phyloP scores from a whole-genome alignment of 2,888 invertebrate species.

The Fragum fragum region DNA sequence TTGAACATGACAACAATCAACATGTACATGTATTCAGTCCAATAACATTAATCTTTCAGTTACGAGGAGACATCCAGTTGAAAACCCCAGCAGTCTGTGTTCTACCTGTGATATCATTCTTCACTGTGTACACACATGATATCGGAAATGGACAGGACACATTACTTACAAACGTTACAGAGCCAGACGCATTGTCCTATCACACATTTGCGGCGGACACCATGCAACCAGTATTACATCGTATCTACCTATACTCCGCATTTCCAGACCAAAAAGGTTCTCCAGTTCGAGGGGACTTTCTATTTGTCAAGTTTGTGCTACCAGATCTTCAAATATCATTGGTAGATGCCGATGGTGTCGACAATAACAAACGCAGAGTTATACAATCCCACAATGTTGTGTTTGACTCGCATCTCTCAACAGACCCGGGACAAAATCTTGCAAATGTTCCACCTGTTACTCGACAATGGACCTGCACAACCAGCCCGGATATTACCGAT shows the following conservation, averaged over 20 bases:
- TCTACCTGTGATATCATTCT: not conserved
- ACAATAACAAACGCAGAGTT: not conserved
- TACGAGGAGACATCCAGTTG: constrained; percentile 4
- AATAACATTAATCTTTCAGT: not conserved
- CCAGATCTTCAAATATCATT: not conserved
- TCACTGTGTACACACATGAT: constrained; percentile 2
- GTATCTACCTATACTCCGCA: not conserved
- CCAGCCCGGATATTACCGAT: not conserved
- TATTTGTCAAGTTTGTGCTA: constrained; percentile 18
- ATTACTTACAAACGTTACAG: not conserved
- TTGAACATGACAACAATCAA: too few relatives aligned
- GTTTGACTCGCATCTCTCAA: constrained; percentile 23
- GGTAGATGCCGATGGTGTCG: not conserved
- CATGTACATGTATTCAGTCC: too few relatives aligned
- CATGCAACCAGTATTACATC: constrained; percentile 17
- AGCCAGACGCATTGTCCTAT: not conserved
- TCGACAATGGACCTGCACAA: constrained; percentile 28
- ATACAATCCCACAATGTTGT: not conserved
- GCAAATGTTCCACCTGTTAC: not conserved
- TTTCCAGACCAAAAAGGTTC: not conserved
- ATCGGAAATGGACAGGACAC: not conserved
- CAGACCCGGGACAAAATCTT: constrained; percentile 26
- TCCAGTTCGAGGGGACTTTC: constrained; percentile 17
- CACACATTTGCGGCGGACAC: not conserved
- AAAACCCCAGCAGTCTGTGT: not conserved